Conservation (phyloP, 2,797 vertebrate species). For the Pyrocephalus nanus region DNA sequence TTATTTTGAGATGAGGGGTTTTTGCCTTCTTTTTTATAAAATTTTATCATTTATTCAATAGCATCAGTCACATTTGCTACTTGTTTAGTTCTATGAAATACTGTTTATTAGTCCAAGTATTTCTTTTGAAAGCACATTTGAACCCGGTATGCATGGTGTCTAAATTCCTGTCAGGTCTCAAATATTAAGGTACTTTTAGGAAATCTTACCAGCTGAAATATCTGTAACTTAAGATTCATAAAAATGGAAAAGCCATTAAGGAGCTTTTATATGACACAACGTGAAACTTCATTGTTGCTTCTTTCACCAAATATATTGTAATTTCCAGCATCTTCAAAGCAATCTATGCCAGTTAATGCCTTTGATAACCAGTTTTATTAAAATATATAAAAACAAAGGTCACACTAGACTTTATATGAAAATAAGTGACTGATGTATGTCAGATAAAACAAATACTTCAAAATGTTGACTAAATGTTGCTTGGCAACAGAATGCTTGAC, state of each 20-base stretch:
- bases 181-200: not conserved
- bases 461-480: constrained; percentile 25
- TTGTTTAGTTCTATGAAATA: not conserved
- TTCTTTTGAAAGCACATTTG: not conserved
- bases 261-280: not conserved
- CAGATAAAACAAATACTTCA: constrained; percentile 18
- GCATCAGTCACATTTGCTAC: not conserved
- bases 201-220: not conserved
- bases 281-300: not conserved
- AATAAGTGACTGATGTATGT: not conserved
- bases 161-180: not conserved
- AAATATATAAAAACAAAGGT: not conserved
- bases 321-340: not conserved
- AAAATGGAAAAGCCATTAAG: not conserved
- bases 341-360: not conserved
- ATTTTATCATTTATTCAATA: not conserved
- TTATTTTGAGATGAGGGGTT: not conserved
- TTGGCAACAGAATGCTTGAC: constrained; percentile 28
- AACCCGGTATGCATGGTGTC: not conserved
- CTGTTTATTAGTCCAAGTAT: not conserved
- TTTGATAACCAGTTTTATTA: not conserved
- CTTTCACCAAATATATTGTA: not conserved
- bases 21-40: not conserved
- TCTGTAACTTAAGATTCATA: not conserved
- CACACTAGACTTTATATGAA: not conserved